Evolutionary conservation across 2,888 invertebrate genomes (phyloP).

Genomic region (Hypercompe scribonia): DNA sequence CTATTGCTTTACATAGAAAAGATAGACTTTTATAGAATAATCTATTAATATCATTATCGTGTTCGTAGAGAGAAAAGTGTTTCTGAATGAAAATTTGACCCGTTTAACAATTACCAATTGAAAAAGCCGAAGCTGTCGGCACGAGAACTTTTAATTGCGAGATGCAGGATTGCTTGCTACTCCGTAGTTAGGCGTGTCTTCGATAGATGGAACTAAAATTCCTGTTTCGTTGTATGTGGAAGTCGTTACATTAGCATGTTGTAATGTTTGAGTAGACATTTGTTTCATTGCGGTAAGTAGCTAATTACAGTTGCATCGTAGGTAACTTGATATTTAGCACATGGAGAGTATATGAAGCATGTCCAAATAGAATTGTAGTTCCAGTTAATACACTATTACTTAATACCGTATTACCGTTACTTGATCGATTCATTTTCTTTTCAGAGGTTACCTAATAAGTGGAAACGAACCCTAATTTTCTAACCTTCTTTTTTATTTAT

Average conservation of each 20-base stretch:
- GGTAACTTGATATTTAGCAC: not conserved
- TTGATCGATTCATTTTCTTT: not conserved
- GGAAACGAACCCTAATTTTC: not conserved
- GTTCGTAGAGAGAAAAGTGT: not conserved
- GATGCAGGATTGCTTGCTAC: no score
- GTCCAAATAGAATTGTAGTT: not conserved
- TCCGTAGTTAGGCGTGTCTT: no score
- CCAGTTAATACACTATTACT: not conserved
- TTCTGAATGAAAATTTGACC: not conserved
- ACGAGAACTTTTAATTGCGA: not conserved
- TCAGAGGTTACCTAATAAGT: not conserved
- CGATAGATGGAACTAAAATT: not conserved
- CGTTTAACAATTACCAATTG: no score
- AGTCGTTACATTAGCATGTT: not conserved
- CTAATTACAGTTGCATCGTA: not conserved
- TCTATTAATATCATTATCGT: not conserved
- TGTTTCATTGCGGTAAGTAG: not conserved
- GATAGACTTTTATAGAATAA: no score
- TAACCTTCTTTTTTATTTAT: no score
- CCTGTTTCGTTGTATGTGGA: not conserved
- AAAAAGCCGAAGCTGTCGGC: not conserved
- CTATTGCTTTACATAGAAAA: no score
- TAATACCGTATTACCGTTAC: not conserved
- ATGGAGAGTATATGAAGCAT: not conserved
- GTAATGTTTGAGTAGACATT: not conserved